Percentiles rank a stretch among this genome's conserved stretches.
phyloP scores from a whole-genome alignment of 1,140 invertebrate genomes.

The Tenebrio molitor region DNA sequence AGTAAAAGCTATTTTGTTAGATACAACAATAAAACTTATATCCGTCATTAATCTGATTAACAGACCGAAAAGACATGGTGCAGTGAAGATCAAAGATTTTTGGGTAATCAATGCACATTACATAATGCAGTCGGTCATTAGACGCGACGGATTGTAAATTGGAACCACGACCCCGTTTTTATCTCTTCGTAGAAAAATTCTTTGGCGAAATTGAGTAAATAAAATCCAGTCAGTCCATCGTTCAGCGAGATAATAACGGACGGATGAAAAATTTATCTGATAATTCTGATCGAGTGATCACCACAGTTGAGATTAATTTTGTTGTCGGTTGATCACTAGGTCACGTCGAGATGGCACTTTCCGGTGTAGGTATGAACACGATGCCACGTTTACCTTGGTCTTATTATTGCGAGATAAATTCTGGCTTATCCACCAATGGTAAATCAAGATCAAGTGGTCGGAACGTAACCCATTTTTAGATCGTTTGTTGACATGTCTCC shows the following conservation, averaged over 20 bases:
- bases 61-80: conserved; percentile 24
- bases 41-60: conserved; percentile 29
- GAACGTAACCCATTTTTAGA: not conserved
- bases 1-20: conserved; percentile 41
- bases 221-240: too few relatives aligned
- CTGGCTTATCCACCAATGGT: conserved; percentile 1
- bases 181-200: too few relatives aligned
- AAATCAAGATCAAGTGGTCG: conserved; percentile 12
- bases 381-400: conserved; percentile 21
- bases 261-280: not conserved
- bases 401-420: conserved; percentile 9
- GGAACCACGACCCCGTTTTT: not conserved
- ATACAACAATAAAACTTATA: conserved; percentile 16
- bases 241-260: not conserved
- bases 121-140: not conserved
- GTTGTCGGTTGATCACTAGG: not conserved
- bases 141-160: too few relatives aligned
- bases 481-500: not conserved
- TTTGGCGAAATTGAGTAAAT: too few relatives aligned
- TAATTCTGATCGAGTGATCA: too few relatives aligned
- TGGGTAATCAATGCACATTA: conserved; percentile 21
- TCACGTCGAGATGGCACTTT: conserved; percentile 11
- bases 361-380: not conserved
- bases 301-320: conserved; percentile 5
- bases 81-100: conserved; percentile 18